Evolutionary conservation across 2,888 invertebrate species (phyloP).

Genomic region (Octonoba sinensis): DNA sequence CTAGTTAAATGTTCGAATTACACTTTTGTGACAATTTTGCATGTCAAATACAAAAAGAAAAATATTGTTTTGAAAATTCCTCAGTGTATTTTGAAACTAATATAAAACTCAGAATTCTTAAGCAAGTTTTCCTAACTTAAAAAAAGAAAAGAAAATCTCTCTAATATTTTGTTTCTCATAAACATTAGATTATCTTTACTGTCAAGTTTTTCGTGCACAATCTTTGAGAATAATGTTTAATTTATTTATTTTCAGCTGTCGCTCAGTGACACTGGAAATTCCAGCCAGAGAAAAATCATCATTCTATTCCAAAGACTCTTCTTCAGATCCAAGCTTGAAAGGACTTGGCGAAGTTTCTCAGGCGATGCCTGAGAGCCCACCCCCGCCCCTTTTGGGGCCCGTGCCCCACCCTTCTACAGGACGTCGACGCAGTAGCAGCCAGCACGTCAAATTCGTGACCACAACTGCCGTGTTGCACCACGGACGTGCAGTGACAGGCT

Average conservation of each 20-base stretch:
- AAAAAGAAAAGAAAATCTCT: too few species aligned
- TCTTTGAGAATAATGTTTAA: too few species aligned
- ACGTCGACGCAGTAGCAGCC: slow-evolving; percentile 45
- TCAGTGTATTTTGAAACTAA: too few species aligned
- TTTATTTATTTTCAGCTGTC: slow-evolving; percentile 24
- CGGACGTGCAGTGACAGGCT: slow-evolving; percentile 50
- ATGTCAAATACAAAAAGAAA: too few species aligned
- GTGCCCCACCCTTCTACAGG: slow-evolving; percentile 36
- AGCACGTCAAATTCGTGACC: slow-evolving; percentile 65
- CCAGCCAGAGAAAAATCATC: slow-evolving; percentile 57
- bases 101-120: too few species aligned
- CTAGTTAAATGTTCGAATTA: too few species aligned
- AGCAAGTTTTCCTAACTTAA: too few species aligned
- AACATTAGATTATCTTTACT: too few species aligned
- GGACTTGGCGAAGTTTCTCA: slow-evolving; percentile 42
- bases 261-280: slow-evolving; percentile 63
- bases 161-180: too few species aligned
- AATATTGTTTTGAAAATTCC: too few species aligned
- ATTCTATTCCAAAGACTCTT: slow-evolving; percentile 63
- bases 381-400: slow-evolving; percentile 15
- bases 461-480: slow-evolving; percentile 62
- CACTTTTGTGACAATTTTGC: too few species aligned
- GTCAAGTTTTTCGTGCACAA: too few species aligned
- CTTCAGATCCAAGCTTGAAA: slow-evolving; percentile 60
- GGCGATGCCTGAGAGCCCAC: slow-evolving; percentile 39